Percentiles rank a stretch among this genome's conserved stretches.
These are phyloP conservation scores for Adelosebastes latens DNA, from an alignment of 2,797 vertebrate species.

Conservation along the genomic window DNA sequence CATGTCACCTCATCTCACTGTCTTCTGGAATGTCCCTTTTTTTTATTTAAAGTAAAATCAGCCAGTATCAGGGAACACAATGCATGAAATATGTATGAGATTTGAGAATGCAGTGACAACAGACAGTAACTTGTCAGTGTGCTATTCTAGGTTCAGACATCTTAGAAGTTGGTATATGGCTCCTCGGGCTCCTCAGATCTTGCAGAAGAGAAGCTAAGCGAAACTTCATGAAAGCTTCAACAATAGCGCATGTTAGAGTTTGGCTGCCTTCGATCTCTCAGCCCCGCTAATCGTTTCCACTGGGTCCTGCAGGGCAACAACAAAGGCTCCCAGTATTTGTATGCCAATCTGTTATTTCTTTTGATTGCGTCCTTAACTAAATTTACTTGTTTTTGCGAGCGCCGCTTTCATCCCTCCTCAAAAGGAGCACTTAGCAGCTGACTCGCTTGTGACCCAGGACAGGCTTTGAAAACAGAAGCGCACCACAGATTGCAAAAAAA, in stretches of 20 bases:
- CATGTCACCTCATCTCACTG: background rate
- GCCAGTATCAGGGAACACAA: slow-evolving; percentile 28
- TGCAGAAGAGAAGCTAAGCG: slow-evolving; percentile 38
- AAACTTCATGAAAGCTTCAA: slow-evolving; percentile 69
- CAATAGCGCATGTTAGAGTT: slow-evolving; percentile 43
- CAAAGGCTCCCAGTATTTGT: slow-evolving; percentile 53
- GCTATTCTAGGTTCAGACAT: slow-evolving; percentile 53
- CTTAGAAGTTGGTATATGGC: slow-evolving; percentile 46
- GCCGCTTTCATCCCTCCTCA: slow-evolving; percentile 58
- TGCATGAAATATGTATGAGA: slow-evolving; percentile 55
- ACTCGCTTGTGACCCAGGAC: slow-evolving; percentile 44
- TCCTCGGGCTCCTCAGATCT: slow-evolving; percentile 49
- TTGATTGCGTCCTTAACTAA: slow-evolving; percentile 56
- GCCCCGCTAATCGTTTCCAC: slow-evolving; percentile 50
- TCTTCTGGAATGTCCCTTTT: slow-evolving; percentile 14
- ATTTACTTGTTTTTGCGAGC: slow-evolving; percentile 49
- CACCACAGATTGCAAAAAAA: slow-evolving; percentile 21
- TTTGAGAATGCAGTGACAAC: slow-evolving; percentile 53
- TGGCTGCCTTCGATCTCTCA: slow-evolving; percentile 35
- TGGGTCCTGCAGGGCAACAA: slow-evolving; percentile 58
- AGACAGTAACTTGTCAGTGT: slow-evolving; percentile 43
- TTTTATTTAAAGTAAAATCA: slow-evolving; percentile 26
- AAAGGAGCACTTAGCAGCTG: slow-evolving; percentile 48
- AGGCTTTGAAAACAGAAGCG: slow-evolving; percentile 45
- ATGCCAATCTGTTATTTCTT: slow-evolving; percentile 54